Evolutionary conservation across 2,797 vertebrate species (phyloP).

Genomic region (Toxotes lorentzi): DNA sequence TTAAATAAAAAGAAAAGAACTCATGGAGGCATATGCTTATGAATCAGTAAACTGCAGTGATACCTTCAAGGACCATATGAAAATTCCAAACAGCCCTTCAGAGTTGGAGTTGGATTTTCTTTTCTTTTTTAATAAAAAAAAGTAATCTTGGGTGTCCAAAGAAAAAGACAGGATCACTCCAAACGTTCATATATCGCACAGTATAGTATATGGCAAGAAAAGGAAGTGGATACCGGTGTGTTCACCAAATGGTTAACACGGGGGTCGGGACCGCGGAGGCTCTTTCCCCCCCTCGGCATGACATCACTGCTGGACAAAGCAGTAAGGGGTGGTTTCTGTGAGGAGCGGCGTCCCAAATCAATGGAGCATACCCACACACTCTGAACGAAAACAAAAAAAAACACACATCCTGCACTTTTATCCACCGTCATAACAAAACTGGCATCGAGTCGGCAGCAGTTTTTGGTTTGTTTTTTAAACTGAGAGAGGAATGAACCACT

Average conservation of each 20-base stretch:
- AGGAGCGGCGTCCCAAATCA: conserved; percentile 66
- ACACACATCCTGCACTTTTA: neutral
- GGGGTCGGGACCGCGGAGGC: conserved; percentile 47
- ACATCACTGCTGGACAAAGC: conserved; percentile 82
- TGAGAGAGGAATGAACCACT: conserved; percentile 43
- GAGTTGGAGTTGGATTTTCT: too few species aligned
- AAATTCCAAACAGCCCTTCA: neutral
- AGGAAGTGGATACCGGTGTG: neutral
- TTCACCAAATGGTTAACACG: conserved; percentile 65
- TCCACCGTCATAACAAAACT: neutral
- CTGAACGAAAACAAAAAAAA: conserved; percentile 1
- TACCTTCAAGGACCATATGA: neutral
- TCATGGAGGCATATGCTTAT: too few species aligned
- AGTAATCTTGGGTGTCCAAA: neutral
- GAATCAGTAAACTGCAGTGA: neutral
- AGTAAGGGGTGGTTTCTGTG: conserved; percentile 81
- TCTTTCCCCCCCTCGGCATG: conserved; percentile 54
- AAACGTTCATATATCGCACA: neutral
- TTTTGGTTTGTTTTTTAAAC: neutral
- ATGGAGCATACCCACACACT: conserved; percentile 54
- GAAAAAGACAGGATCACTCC: neutral
- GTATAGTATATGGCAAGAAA: neutral
- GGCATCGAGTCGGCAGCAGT: neutral
- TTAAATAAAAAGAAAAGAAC: too few species aligned
- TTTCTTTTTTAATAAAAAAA: too few species aligned